Conservation (phyloP, 2,797 vertebrate species). For the Sebastes umbrosus region DNA sequence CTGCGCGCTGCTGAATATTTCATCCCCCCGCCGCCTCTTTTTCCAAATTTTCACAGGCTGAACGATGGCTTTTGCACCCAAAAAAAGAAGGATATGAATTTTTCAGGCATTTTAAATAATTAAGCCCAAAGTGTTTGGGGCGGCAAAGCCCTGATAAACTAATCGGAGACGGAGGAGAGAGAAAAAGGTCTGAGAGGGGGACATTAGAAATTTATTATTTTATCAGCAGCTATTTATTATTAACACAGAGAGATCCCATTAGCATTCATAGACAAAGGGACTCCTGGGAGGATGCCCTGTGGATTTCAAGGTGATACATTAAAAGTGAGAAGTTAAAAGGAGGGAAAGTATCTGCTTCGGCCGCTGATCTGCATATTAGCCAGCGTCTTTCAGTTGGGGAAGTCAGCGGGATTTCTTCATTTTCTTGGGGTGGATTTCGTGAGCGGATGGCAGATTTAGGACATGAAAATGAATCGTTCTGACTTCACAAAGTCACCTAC, state of each 20-base stretch:
- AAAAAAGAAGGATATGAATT: conserved; percentile 73
- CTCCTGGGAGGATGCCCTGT: conserved; percentile 64
- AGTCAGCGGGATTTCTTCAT: conserved; percentile 15
- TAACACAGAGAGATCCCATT: conserved; percentile 74
- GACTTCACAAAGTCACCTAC: conserved; percentile 6
- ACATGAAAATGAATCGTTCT: conserved; percentile 9
- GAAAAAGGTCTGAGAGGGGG: conserved; percentile 65
- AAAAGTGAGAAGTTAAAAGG: conserved; percentile 51
- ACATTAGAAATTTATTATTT: conserved; percentile 81
- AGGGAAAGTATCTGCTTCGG: conserved; percentile 17
- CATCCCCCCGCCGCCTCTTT: conserved; percentile 53
- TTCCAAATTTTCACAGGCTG: conserved; percentile 62
- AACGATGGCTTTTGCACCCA: conserved; percentile 73
- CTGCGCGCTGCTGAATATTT: conserved; percentile 77
- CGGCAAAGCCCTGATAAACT: conserved; percentile 74
- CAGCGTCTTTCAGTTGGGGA: conserved; percentile 1
- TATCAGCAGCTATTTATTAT: conserved; percentile 80
- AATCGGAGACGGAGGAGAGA: conserved; percentile 63
- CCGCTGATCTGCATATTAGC: conserved; percentile 42
- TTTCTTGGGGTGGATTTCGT: conserved; percentile 2
- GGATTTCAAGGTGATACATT: conserved; percentile 71
- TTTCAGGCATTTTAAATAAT: conserved; percentile 81
- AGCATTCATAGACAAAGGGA: conserved; percentile 76
- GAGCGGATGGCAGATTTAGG: conserved; percentile 20
- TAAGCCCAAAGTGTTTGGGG: conserved; percentile 79